Evolutionary conservation across 2,113 vertebrate genomes (phyloP), one percentile per base, ranked within the genome.

Genomic region (Tor tambroides): DNA sequence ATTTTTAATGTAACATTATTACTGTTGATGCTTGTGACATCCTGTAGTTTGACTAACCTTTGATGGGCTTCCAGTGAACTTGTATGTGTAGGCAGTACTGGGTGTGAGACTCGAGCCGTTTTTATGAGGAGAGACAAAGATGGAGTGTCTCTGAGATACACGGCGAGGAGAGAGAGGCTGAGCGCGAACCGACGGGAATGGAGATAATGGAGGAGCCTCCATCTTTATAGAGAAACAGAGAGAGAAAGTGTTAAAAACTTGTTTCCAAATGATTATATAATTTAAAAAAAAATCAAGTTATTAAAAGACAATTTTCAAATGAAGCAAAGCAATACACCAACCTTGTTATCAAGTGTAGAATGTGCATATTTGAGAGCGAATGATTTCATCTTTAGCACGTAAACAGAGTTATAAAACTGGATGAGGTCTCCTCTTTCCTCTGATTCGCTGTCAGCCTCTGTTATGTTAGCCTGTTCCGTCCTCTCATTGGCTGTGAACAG

Each of bases 71-170:
- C 96, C 96, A 30, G 92, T 97, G 88, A 99, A 98, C 81, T 91
- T 96, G 91, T 99, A 99, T 0, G 97, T 94, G 86, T 96, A 95
- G 0, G 96, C 91, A 1, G 95, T 94, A 30, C 91, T 95, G 0
- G 97, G 96, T 0, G 96, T 96, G 83, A 96, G 90, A 89, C 95
- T 94, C 61, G 94, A 77, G 0, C 94, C 91, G 0, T 96, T 97
- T 93, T 99, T 99, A 92, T 97, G 98, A 0, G 98, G 98, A 0
- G 98, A 99, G 6, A 99, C 93, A 1, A 98, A 99, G n/a, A 99
- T 89, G 0, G 96, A 96, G 75, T 99, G 97, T 89, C 96, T 94
- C 78, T 99, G 98, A 0, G 97, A 99, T 87, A 99, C 92, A 0
- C 98, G 95, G 0, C 98, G 96, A 0, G 98, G 98, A 8, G 98